Percentiles rank a stretch among this genome's conserved stretches.
Evolutionary conservation across 2,797 vertebrate species (phyloP).

Genomic region (Notamacropus eugenii): DNA sequence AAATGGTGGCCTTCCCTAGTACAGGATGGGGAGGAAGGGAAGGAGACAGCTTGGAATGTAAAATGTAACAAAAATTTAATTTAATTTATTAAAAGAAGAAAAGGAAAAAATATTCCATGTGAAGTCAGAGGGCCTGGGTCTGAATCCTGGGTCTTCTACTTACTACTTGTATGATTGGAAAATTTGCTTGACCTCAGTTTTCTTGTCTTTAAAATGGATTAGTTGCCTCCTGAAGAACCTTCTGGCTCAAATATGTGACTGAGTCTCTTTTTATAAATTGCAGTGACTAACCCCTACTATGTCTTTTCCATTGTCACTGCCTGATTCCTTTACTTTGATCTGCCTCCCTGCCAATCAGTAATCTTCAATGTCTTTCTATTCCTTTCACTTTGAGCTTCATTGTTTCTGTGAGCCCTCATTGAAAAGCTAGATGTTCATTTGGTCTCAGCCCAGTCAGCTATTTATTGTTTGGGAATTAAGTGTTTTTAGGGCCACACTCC

Average conservation of each 20-base stretch:
- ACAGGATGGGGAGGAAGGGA: not conserved
- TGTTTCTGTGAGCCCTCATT: not conserved
- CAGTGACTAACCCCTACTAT: not conserved
- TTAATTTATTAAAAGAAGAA: not conserved
- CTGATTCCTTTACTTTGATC: not conserved
- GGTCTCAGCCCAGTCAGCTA: not conserved
- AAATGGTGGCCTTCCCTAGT: not conserved
- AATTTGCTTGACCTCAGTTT: not conserved
- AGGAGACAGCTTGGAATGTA: not conserved
- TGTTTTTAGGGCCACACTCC: not conserved
- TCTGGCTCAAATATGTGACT: not conserved
- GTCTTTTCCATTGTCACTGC: not conserved
- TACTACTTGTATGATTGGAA: not conserved
- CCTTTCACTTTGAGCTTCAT: not conserved
- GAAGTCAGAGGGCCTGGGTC: not conserved
- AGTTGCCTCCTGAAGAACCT: not conserved
- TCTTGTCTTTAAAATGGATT: not conserved
- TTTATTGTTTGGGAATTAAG: conserved; percentile 29
- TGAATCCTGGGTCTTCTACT: not conserved
- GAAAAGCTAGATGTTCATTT: not conserved
- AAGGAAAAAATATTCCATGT: not conserved
- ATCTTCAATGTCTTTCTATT: not conserved
- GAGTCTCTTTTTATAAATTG: not conserved
- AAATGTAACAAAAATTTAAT: not conserved
- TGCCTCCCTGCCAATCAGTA: accelerated